Percentiles rank a stretch among this genome's conserved stretches.
phyloP scores from a whole-genome alignment of 1,140 invertebrate genomes.

The Mactra quadrangularis region DNA sequence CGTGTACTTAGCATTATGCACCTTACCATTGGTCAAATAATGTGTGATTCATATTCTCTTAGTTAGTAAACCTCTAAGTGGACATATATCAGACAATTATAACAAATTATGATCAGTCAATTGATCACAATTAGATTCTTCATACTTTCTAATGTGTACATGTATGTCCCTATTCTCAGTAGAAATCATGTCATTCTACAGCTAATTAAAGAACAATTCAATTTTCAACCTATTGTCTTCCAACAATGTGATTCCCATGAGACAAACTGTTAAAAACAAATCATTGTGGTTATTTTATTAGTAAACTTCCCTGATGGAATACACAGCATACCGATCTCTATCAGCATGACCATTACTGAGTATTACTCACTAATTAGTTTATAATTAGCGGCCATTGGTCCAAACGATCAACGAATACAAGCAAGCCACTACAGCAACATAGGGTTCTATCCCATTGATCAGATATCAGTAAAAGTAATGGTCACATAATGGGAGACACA shows the following conservation, averaged over 20 bases:
- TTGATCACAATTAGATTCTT: too few species aligned
- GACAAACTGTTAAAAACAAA: constrained; percentile 2
- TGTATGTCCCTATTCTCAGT: too few species aligned
- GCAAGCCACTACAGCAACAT: too few species aligned
- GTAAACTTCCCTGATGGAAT: constrained; percentile 14
- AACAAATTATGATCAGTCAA: too few species aligned
- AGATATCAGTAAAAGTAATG: not conserved
- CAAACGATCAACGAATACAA: not conserved
- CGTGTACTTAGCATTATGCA: too few species aligned
- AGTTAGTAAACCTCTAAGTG: too few species aligned
- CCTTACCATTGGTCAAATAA: too few species aligned
- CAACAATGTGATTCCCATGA: not conserved
- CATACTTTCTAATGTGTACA: too few species aligned
- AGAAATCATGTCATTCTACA: too few species aligned
- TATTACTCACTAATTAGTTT: constrained; percentile 56
- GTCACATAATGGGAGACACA: constrained; percentile 25
- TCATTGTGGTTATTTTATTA: not conserved
- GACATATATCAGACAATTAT: too few species aligned
- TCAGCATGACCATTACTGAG: constrained; percentile 28
- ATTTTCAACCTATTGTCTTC: constrained; percentile 22
- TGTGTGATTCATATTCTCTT: too few species aligned
- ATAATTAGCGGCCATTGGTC: constrained; percentile 40
- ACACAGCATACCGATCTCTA: constrained; percentile 33
- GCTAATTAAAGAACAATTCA: constrained; percentile 19
- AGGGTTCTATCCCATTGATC: not conserved